A percentile compares a stretch with the other conserved stretches of the same genome.
Conservation (phyloP, 2,888 invertebrate species). For the Spilarctia lutea region DNA sequence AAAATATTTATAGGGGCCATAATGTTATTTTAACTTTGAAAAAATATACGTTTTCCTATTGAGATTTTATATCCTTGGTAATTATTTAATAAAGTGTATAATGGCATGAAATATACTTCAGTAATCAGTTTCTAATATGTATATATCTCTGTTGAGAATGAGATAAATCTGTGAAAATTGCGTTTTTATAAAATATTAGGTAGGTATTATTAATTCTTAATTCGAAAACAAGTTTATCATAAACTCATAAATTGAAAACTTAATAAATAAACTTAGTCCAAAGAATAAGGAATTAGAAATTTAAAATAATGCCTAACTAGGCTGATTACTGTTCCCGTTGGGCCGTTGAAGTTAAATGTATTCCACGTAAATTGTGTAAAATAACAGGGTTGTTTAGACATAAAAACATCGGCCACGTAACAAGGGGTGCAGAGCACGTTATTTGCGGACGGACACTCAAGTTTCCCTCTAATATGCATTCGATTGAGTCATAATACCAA, state of each 20-base stretch:
- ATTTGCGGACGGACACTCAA: constrained; percentile 76
- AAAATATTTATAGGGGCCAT: constrained; percentile 5
- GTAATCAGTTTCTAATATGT: too few species aligned
- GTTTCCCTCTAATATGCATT: constrained; percentile 66
- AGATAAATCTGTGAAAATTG: neutral
- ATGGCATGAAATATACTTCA: neutral
- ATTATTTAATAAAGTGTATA: neutral
- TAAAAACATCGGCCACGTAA: constrained; percentile 47
- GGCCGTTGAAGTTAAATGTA: constrained; percentile 19
- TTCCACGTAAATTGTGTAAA: constrained; percentile 26
- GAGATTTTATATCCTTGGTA: neutral
- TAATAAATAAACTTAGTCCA: too few species aligned
- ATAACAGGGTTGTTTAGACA: constrained; percentile 37
- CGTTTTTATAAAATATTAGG: neutral
- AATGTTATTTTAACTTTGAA: neutral
- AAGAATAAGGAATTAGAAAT: neutral
- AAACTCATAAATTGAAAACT: neutral
- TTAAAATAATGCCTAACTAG: neutral
- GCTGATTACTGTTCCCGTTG: neutral
- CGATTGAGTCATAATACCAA: constrained; percentile 82
- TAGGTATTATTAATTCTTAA: neutral
- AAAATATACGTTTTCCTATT: neutral
- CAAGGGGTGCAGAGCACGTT: constrained; percentile 69
- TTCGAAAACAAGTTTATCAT: neutral
- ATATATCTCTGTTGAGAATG: too few species aligned